A percentile compares a stretch with the other conserved stretches of the same genome.
Conservation (phyloP, 2,888 invertebrate genomes). For the Proisotoma minuta region DNA sequence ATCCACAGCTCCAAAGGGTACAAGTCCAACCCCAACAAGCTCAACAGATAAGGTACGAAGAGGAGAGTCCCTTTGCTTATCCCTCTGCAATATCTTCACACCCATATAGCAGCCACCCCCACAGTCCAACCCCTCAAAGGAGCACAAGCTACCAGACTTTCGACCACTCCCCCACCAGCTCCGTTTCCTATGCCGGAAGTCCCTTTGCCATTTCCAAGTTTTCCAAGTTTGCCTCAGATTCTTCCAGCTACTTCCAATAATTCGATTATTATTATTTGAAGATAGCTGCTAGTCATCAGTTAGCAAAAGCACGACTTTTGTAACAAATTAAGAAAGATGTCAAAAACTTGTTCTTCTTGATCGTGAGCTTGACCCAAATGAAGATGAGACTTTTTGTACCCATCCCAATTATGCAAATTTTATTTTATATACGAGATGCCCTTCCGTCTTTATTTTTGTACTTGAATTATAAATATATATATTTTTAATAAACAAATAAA, state of each 20-base stretch:
- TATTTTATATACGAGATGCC: too few relatives aligned
- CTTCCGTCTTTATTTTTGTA: too few relatives aligned
- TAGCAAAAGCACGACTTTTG: background rate
- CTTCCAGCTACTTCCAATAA: too few relatives aligned
- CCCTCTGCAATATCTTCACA: background rate
- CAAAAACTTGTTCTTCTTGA: background rate
- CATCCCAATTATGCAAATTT: too few relatives aligned
- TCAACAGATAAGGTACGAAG: background rate
- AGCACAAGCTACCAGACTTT: background rate
- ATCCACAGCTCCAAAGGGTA: constrained; percentile 1
- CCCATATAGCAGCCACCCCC: background rate
- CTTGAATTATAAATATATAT: too few relatives aligned
- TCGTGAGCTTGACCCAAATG: constrained; percentile 1
- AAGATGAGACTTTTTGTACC: too few relatives aligned
- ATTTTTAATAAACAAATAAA: too few relatives aligned
- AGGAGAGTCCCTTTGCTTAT: background rate
- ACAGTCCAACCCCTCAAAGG: background rate
- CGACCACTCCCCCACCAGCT: background rate
- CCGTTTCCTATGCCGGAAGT: background rate
- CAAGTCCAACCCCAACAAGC: constrained; percentile 8
- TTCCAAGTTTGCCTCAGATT: too few relatives aligned
- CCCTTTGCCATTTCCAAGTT: too few relatives aligned
- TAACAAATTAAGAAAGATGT: background rate
- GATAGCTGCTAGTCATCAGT: background rate
- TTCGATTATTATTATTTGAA: too few relatives aligned